Conservation (phyloP, 1,140 invertebrate genomes). For the Pararge aegeria region DNA sequence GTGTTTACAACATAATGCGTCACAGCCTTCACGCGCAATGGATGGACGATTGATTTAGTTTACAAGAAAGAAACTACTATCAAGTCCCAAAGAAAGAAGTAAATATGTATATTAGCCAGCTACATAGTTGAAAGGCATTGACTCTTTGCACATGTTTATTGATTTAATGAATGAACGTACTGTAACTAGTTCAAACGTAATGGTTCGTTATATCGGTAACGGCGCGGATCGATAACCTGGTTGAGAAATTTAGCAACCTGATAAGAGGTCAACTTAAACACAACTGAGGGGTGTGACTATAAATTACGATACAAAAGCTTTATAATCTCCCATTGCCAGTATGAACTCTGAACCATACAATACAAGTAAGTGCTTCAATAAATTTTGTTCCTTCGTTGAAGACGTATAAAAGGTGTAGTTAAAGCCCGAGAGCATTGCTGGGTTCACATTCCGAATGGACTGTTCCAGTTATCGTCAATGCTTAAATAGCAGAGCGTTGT, state of each 20-base stretch:
- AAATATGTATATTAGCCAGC: background rate
- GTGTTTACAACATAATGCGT: too few relatives aligned
- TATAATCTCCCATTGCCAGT: background rate
- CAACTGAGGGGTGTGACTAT: background rate
- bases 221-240: background rate
- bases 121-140: background rate
- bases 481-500: slow-evolving; percentile 13
- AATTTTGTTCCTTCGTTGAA: too few relatives aligned
- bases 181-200: background rate
- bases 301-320: background rate
- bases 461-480: slow-evolving; percentile 13
- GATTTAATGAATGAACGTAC: background rate
- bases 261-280: background rate
- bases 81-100: background rate
- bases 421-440: background rate
- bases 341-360: background rate
- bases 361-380: too few relatives aligned
- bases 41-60: too few relatives aligned
- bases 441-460: slow-evolving; percentile 14
- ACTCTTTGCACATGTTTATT: background rate
- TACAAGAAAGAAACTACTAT: too few relatives aligned
- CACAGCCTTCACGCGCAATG: too few relatives aligned
- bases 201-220: background rate
- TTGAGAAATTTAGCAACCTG: background rate
- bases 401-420: too few relatives aligned